phyloP scores from a whole-genome alignment of 2,113 vertebrate genomes.

The Nycticorax nycticorax region DNA sequence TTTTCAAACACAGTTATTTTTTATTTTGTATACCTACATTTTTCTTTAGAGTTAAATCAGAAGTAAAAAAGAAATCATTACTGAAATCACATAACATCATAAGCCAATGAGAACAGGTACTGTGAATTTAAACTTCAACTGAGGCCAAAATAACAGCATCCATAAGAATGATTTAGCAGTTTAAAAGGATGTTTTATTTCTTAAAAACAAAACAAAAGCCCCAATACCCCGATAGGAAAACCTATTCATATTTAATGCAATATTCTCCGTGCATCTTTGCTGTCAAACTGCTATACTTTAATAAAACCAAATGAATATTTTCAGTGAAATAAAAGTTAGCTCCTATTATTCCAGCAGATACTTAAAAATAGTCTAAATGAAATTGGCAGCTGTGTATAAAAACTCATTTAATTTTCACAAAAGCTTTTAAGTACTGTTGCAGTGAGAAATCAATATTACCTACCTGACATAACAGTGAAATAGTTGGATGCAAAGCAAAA shows the following conservation, averaged over 20 bases:
- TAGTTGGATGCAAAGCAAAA: not conserved
- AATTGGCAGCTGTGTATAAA: not conserved
- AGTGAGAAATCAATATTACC: not conserved
- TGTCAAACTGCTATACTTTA: not conserved
- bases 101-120: not conserved
- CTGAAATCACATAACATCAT: not conserved
- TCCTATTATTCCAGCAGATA: not conserved
- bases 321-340: not conserved
- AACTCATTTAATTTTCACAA: conserved; percentile 6
- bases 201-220: not conserved
- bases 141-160: not conserved
- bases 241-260: not conserved
- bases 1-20: not conserved
- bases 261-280: not conserved
- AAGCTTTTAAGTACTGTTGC: conserved; percentile 6
- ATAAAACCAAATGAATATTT: conserved; percentile 25
- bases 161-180: not conserved
- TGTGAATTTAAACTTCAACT: not conserved
- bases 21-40: not conserved
- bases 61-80: not conserved
- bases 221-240: not conserved
- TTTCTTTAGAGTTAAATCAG: not conserved
- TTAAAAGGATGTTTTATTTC: not conserved
- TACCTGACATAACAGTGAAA: conserved; percentile 5
- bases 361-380: not conserved